phyloP scores from a whole-genome alignment of 2,797 vertebrate species.

The Chanos chanos region DNA sequence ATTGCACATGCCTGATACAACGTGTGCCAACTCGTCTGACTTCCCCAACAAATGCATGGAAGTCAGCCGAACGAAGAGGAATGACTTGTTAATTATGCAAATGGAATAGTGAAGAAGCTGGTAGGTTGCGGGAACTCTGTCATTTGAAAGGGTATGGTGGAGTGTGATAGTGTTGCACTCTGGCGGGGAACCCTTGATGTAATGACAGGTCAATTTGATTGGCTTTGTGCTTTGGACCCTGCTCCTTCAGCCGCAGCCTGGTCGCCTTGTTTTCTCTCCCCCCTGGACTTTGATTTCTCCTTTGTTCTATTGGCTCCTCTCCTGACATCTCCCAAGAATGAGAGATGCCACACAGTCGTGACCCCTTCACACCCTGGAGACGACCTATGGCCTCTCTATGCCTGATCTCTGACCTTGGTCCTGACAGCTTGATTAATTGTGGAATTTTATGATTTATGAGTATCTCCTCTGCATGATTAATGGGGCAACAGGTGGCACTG shows the following conservation, averaged over 20 bases:
- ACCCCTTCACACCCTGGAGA: slow-evolving; percentile 87
- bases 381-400: slow-evolving; percentile 92
- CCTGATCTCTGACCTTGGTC: slow-evolving; percentile 84
- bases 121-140: slow-evolving; percentile 76
- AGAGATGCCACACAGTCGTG: slow-evolving; percentile 88
- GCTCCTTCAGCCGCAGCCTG: slow-evolving; percentile 72
- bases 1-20: slow-evolving; percentile 50
- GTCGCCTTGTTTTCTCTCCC: slow-evolving; percentile 59
- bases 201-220: slow-evolving; percentile 91
- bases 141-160: slow-evolving; percentile 75
- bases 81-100: slow-evolving; percentile 82
- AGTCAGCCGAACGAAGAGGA: slow-evolving; percentile 70
- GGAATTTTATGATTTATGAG: slow-evolving; percentile 99
- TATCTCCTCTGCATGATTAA: slow-evolving; percentile 98
- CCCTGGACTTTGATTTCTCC: slow-evolving; percentile 87
- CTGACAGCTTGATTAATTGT: slow-evolving; percentile 99
- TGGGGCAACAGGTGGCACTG: slow-evolving; percentile 98
- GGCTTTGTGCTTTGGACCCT: slow-evolving; percentile 79
- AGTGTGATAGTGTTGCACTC: slow-evolving; percentile 75
- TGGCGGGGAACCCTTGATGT: slow-evolving; percentile 77
- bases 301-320: slow-evolving; percentile 88
- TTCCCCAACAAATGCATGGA: slow-evolving; percentile 60
- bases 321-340: slow-evolving; percentile 93
- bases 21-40: slow-evolving; percentile 57
- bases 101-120: slow-evolving; percentile 66